Percentiles rank a stretch among this genome's conserved stretches.
These are phyloP conservation scores for Aegotheles bennettii DNA, from an alignment of 2,113 vertebrate species.

Conservation along the genomic window DNA sequence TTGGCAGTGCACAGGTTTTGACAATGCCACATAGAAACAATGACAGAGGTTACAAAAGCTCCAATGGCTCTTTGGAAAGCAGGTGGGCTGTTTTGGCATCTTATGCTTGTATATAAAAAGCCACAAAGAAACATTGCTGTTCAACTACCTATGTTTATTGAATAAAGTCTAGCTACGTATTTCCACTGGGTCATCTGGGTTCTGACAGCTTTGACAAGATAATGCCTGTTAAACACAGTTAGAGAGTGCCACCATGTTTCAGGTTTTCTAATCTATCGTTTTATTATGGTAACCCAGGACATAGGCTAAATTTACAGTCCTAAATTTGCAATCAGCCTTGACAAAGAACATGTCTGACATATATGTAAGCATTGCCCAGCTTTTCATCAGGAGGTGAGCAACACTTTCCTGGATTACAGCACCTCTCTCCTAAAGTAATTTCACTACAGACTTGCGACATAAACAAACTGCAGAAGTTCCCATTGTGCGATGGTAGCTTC, in stretches of 20 bases:
- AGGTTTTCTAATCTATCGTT: background rate
- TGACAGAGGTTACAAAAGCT: background rate
- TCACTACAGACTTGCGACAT: accelerated
- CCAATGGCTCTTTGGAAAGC: background rate
- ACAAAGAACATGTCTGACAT: background rate
- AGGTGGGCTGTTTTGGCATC: background rate
- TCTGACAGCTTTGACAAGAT: background rate
- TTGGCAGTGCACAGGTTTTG: background rate
- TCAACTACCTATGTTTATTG: background rate
- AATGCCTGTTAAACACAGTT: background rate
- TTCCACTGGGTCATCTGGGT: background rate
- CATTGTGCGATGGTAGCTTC: background rate
- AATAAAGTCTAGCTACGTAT: background rate
- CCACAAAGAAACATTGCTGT: background rate
- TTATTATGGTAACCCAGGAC: background rate
- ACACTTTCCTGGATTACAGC: background rate
- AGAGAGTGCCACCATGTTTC: background rate
- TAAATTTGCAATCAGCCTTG: background rate
- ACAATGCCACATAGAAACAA: background rate
- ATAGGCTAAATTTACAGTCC: background rate
- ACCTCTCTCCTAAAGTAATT: background rate
- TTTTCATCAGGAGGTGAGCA: background rate
- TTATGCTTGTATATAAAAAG: background rate
- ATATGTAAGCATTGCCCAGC: accelerated
- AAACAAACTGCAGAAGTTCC: background rate